Conservation (phyloP, 2,797 vertebrate genomes). For the Acipenser ruthenus region DNA sequence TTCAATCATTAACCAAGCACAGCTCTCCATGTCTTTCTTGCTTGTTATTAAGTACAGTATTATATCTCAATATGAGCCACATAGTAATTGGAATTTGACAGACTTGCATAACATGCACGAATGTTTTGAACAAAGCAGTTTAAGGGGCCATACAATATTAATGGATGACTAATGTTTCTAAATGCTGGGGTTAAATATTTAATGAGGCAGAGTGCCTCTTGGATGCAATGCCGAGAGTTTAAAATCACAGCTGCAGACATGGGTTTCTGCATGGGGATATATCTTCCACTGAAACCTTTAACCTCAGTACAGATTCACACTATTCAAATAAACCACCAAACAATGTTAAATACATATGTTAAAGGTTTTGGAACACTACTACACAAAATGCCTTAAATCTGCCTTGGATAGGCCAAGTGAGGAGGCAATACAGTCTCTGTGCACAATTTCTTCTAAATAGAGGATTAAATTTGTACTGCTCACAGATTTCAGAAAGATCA, state of each 20-base stretch:
- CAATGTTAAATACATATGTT: too few species aligned
- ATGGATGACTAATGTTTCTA: conserved; percentile 71
- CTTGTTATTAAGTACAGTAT: conserved; percentile 10
- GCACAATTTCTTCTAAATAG: too few species aligned
- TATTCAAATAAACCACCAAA: neutral
- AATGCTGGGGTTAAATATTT: conserved; percentile 77
- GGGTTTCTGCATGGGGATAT: neutral
- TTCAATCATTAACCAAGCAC: conserved; percentile 3
- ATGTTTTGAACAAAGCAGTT: conserved; percentile 66
- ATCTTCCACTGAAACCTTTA: neutral
- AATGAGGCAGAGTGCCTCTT: conserved; percentile 40
- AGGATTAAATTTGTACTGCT: too few species aligned
- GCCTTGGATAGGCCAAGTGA: too few species aligned
- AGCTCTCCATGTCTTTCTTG: neutral
- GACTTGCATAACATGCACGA: conserved; percentile 47
- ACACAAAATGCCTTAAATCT: too few species aligned
- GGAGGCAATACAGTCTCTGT: too few species aligned
- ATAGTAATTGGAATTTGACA: conserved; percentile 47
- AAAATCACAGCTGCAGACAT: conserved; percentile 29
- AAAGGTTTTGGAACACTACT: too few species aligned
- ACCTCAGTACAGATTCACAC: neutral
- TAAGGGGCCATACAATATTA: conserved; percentile 77
- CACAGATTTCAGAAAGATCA: too few species aligned
- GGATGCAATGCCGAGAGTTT: conserved; percentile 28
- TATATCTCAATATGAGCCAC: conserved; percentile 35